A percentile compares a stretch with the other conserved stretches of the same genome.
Evolutionary conservation across 1,140 invertebrate species (phyloP).

Genomic region (Drosophila novamexicana): DNA sequence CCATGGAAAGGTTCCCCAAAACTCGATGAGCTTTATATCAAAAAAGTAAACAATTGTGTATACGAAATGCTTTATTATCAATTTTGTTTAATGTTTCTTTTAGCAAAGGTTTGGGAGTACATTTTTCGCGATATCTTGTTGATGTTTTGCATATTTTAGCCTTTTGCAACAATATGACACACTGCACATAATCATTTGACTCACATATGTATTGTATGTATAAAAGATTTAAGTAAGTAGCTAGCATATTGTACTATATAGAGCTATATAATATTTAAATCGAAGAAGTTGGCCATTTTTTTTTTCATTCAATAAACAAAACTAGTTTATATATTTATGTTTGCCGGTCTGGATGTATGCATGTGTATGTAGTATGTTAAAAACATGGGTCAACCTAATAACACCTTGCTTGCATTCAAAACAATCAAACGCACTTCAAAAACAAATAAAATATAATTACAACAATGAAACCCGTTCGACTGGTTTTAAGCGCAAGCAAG

Average conservation of each 20-base stretch:
- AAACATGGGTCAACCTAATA: slow-evolving; percentile 21
- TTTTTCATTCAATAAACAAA: slow-evolving; percentile 30
- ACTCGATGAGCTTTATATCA: too few relatives aligned
- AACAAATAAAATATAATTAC: slow-evolving; percentile 55
- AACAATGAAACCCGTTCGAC: slow-evolving; percentile 48
- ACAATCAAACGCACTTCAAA: slow-evolving; percentile 34
- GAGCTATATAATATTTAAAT: slow-evolving; percentile 53
- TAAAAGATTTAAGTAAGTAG: slow-evolving; percentile 65
- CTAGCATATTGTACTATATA: slow-evolving; percentile 72
- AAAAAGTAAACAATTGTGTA: background rate
- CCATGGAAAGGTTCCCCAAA: too few relatives aligned
- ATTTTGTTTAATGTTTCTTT: slow-evolving; percentile 53
- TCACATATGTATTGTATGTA: slow-evolving; percentile 50
- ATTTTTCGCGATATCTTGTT: slow-evolving; percentile 32
- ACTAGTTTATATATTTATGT: slow-evolving; percentile 46
- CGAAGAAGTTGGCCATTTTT: slow-evolving; percentile 54
- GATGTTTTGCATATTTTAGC: slow-evolving; percentile 27
- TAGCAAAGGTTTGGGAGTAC: slow-evolving; percentile 61
- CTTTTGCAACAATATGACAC: slow-evolving; percentile 54
- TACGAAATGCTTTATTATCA: slow-evolving; percentile 65
- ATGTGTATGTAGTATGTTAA: slow-evolving; percentile 5
- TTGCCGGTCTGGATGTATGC: slow-evolving; percentile 2
- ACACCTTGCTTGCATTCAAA: slow-evolving; percentile 50
- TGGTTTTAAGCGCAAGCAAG: slow-evolving; percentile 58
- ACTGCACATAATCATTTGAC: slow-evolving; percentile 68